These are phyloP conservation scores for Pristionchus exspectatus DNA, from an alignment of 2,888 invertebrate species.

Conservation along the genomic window DNA sequence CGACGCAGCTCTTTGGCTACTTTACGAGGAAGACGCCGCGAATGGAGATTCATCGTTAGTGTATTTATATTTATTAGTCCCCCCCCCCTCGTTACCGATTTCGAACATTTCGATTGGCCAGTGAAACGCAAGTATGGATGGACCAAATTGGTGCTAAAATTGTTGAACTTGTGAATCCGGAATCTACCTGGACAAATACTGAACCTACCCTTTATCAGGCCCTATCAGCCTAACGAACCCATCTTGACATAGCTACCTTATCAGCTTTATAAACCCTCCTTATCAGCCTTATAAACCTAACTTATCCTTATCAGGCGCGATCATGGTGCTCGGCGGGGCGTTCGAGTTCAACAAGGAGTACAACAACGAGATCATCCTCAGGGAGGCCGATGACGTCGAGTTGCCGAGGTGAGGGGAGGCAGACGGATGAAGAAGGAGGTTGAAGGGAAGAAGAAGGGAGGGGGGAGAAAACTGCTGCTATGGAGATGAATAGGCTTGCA, in stretches of 20 bases:
- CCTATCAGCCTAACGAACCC: not conserved
- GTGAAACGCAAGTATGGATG: too few relatives aligned
- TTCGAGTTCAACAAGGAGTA: conserved; percentile 95
- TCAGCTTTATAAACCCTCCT: not conserved
- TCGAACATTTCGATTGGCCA: too few relatives aligned
- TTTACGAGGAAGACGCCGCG: conserved; percentile 96
- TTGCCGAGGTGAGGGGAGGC: conserved; percentile 84
- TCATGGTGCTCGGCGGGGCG: conserved; percentile 97
- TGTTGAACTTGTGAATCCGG: not conserved
- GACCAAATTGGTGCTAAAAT: too few relatives aligned
- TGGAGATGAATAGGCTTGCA: too few relatives aligned
- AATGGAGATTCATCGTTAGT: conserved; percentile 91
- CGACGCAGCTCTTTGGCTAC: conserved; percentile 95
- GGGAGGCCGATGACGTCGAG: conserved; percentile 95
- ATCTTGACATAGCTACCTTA: not conserved
- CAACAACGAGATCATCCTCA: conserved; percentile 93
- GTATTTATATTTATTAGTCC: conserved; percentile 55
- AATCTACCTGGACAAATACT: too few relatives aligned
- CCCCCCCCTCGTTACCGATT: too few relatives aligned
- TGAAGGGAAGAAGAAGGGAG: not conserved
- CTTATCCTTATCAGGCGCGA: conserved; percentile 82
- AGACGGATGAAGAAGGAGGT: too few relatives aligned
- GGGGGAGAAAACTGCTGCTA: not conserved
- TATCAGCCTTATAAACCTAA: conserved; percentile 16
- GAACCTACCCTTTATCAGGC: too few relatives aligned